Base-by-base conservation (phyloP, 64 coral and sea anemone genomes). In the Montipora cactus region DNA sequence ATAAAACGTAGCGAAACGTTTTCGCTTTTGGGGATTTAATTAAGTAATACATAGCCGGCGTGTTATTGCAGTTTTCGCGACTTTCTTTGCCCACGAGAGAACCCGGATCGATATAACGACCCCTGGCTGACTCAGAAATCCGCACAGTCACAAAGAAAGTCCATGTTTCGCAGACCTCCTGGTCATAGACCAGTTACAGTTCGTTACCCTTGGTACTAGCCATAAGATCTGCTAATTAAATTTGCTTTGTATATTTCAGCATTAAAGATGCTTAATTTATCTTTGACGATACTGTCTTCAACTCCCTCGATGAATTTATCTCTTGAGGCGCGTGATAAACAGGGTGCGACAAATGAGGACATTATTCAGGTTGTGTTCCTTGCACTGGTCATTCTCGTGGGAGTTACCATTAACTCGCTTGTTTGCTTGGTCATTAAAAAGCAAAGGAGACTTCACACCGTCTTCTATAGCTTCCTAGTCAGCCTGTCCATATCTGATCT, bases 401-500 rank as follows among this genome's bases (percentile, higher is more conserved):
- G 93, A 10, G 57, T 98, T 28, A 76, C 79, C 44, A 89, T 92
- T 3, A 98, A 98, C 68, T 79, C 86, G 3, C 9, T 95, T 8
- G 93, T 98, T 47, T 98, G 96, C 76, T 66, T 91, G 50, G 89
- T 98, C 77, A 98, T 98, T 49, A 90, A 98, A 77, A 91, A 87
- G 89, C 87, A 67, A 59, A 48, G 93, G 6, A 58, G 14, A 11
- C 89, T 98, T 59, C 96, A 95, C 20, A 98, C 92, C 3, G 93
- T 95, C 47, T 91, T 98, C 22, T 95, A 98, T 64, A 93, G 92
- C 58, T 98, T 98, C 25, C 28, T 98, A 18, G 84, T 98, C 9
- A 98, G 96, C 28, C 88, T 98, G 4, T 95, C 93, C 8, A 79
- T 98, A 23, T 98, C 96, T 72, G 96, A 98, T 75, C 93, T 98